Base-by-base conservation (phyloP, 2,797 vertebrate genomes). In the Margarornis squamiger region DNA sequence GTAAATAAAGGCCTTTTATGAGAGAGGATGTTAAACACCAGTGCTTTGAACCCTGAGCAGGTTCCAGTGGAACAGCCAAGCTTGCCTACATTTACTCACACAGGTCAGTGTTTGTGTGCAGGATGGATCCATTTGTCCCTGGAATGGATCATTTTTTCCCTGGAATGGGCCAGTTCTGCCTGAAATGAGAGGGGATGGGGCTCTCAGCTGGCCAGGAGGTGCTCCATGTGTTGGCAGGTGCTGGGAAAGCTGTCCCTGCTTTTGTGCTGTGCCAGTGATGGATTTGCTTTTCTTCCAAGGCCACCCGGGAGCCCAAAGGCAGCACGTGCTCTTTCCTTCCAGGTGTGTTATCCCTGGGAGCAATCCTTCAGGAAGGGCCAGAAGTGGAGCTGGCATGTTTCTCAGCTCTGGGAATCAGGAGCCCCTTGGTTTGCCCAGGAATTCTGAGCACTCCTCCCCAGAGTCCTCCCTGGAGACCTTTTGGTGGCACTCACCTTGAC, bases 301-400 rank as follows among this genome's bases (percentile, higher is more conserved):
- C 34, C 58, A 52, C 66, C 46, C 38, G 30, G 55, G n/a, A 45
- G 61, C 54, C 55, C 51, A 34, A 15, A 26, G 10, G 55, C 4
- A 6, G 15, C 26, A 3, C 2, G 0, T 45, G 65, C 48, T n/a
- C 0, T 16, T 49, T 49, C 8, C 3, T 49, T 23, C 3, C 61
- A 18, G 55, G 1, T 6, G 6, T 15, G 45, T 46, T 22, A 3
- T 46, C 43, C 38, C 39, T 55, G 43, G 18, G 27, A 70, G 22
- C 51, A 24, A 4, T 48, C 41, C 79, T 88, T 32, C 18, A 45
- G 67, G 16, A 48, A 41, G 8, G 45, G 43, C 62, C 73, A 1
- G 22, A 18, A 2, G 18, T 41, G 49, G 11, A 2, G 7, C 46
- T 36, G 49, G 19, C 51, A 0, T 19, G 57, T 21, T 63, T 68